Evolutionary conservation across 2,797 vertebrate genomes (phyloP).

Genomic region (Poeciliopsis turneri): DNA sequence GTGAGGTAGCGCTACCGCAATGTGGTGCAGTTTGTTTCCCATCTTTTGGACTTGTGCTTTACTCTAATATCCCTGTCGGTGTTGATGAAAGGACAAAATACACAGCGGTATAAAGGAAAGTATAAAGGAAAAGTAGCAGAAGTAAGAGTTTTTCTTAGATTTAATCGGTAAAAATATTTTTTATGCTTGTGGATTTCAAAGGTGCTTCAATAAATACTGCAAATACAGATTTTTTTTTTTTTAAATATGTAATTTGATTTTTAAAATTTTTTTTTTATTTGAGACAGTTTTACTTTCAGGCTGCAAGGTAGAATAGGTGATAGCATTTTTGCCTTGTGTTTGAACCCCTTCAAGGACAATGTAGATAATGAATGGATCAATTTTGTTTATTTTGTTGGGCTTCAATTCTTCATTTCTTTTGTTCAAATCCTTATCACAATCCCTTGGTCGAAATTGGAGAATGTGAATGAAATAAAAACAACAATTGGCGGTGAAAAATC

Average conservation of each 20-base stretch:
- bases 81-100: not conserved
- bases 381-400: not conserved
- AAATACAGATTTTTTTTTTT: not conserved
- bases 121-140: not conserved
- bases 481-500: not conserved
- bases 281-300: not conserved
- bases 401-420: not conserved
- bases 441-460: not conserved
- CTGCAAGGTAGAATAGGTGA: not conserved
- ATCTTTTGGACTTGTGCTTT: not conserved
- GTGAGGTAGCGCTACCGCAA: slow-evolving; percentile 10
- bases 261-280: not conserved
- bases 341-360: too few species aligned
- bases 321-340: not conserved
- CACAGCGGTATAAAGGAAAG: not conserved
- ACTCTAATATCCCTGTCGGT: not conserved
- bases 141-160: not conserved
- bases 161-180: not conserved
- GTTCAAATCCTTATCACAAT: not conserved
- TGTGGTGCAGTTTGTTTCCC: slow-evolving; percentile 23
- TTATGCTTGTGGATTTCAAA: not conserved
- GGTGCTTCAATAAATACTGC: not conserved
- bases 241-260: not conserved
- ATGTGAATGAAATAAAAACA: not conserved
- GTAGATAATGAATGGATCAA: not conserved